Percentiles rank a stretch among this genome's conserved stretches.
Conservation (phyloP, 2,113 vertebrate species). For the Lagopus leucura region DNA sequence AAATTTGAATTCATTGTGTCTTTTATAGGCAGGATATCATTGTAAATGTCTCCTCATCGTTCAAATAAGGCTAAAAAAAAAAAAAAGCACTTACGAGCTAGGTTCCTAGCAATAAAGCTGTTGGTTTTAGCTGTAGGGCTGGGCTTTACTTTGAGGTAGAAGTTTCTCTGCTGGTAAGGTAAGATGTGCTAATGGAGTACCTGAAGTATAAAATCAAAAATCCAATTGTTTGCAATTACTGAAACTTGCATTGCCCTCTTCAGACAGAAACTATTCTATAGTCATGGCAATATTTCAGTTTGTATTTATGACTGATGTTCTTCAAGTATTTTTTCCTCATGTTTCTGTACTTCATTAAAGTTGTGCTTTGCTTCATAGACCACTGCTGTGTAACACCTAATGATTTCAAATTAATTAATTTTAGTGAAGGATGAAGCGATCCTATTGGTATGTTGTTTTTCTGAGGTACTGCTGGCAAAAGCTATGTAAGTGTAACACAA, state of each 20-base stretch:
- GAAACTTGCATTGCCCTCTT: neutral
- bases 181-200: neutral
- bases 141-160: neutral
- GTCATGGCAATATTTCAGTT: neutral
- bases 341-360: neutral
- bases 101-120: neutral
- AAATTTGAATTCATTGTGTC: neutral
- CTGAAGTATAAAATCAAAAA: neutral
- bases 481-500: slow-evolving; percentile 5
- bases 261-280: neutral
- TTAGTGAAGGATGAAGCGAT: slow-evolving; percentile 16
- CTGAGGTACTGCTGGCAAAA: slow-evolving; percentile 22
- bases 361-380: neutral
- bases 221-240: neutral
- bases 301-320: neutral
- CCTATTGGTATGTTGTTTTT: neutral
- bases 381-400: neutral
- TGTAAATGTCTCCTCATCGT: neutral
- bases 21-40: neutral
- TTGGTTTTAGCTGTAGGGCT: neutral
- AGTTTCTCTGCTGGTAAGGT: neutral
- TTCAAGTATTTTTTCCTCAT: neutral
- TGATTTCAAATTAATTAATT: neutral
- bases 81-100: neutral
- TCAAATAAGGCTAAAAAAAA: neutral